A percentile compares a stretch with the other conserved stretches of the same genome.
Conservation (phyloP, 2,888 invertebrate species). For the Dromius quadrimaculatus region DNA sequence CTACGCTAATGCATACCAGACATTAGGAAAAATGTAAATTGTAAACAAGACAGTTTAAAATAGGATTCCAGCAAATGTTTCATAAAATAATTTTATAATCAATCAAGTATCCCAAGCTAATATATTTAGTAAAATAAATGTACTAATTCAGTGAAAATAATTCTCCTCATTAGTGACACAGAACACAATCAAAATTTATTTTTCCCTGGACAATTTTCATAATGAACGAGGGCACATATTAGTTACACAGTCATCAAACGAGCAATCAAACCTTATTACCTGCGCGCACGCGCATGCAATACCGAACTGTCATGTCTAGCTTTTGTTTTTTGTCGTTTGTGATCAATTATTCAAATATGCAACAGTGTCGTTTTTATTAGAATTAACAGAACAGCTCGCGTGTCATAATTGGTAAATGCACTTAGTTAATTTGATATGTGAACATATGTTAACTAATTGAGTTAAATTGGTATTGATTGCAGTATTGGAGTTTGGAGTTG, state of each 20-base stretch:
- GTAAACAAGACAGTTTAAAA: slow-evolving; percentile 48
- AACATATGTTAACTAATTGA: slow-evolving; percentile 50
- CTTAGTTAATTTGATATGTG: slow-evolving; percentile 50
- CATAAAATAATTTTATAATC: slow-evolving; percentile 21
- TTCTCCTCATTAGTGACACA: slow-evolving; percentile 1
- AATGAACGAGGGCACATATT: slow-evolving; percentile 41
- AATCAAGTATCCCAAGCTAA: neutral
- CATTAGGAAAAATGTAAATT: slow-evolving; percentile 48
- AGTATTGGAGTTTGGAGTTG: too few relatives aligned
- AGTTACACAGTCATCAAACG: slow-evolving; percentile 23
- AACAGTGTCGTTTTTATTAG: slow-evolving; percentile 50
- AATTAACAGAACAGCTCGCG: slow-evolving; percentile 41
- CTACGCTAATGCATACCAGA: slow-evolving; percentile 40
- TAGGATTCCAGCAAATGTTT: slow-evolving; percentile 45
- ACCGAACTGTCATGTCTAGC: slow-evolving; percentile 14
- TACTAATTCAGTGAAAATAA: neutral
- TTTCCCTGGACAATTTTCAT: slow-evolving; percentile 39
- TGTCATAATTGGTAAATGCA: slow-evolving; percentile 53
- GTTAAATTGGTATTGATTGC: slow-evolving; percentile 40
- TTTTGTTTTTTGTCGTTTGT: slow-evolving; percentile 30
- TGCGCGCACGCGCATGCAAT: slow-evolving; percentile 13
- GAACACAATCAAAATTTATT: slow-evolving; percentile 50
- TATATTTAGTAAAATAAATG: slow-evolving; percentile 1
- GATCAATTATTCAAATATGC: slow-evolving; percentile 52
- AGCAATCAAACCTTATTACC: slow-evolving; percentile 33